Conservation (phyloP, 2,113 vertebrate genomes). For the Phoenicopterus ruber region DNA sequence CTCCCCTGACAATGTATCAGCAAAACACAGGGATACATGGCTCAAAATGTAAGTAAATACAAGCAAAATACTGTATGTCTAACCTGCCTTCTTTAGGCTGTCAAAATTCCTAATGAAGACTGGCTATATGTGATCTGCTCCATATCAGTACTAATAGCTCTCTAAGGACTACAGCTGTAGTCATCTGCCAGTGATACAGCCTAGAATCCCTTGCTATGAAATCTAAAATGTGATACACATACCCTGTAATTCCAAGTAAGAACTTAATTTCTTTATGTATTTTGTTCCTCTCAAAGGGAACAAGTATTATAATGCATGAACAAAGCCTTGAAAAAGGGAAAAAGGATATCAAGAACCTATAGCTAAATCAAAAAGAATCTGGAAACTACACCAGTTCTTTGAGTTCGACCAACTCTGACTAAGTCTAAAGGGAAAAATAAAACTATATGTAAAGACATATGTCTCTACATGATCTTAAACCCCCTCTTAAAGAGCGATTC, state of each 20-base stretch:
- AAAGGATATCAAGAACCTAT: neutral
- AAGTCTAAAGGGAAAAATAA: neutral
- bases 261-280: neutral
- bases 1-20: neutral
- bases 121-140: neutral
- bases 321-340: neutral
- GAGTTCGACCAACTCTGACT: neutral
- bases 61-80: neutral
- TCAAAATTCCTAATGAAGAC: neutral
- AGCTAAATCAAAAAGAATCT: neutral
- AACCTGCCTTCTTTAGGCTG: neutral
- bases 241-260: neutral
- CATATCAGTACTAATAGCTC: neutral
- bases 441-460: neutral
- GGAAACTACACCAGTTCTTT: neutral
- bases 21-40: neutral
- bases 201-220: neutral
- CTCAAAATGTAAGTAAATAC: neutral
- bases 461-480: neutral
- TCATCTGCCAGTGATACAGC: neutral
- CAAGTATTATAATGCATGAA: neutral
- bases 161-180: neutral
- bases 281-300: neutral
- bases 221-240: neutral
- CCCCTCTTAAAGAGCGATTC: neutral